Evolutionary conservation across 2,888 invertebrate genomes (phyloP).

Genomic region (Stenotaenia linearis): DNA sequence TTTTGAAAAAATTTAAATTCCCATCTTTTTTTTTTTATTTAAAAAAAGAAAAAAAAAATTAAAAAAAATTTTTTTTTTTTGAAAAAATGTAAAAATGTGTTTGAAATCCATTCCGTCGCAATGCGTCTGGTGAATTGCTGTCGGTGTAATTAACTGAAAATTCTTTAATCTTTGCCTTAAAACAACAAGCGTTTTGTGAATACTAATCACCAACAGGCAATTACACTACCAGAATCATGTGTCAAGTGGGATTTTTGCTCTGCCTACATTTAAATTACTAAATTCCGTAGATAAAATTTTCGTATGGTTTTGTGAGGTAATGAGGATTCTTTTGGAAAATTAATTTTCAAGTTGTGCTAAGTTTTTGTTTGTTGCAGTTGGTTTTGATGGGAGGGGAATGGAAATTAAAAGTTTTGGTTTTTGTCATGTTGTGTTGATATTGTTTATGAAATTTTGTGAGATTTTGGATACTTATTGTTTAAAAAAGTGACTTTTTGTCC

Average conservation of each 20-base stretch:
- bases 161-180: conserved; percentile 19
- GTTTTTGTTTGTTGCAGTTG: too few species aligned
- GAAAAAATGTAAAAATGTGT: background rate
- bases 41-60: too few species aligned
- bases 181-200: conserved; percentile 15
- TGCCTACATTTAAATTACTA: background rate
- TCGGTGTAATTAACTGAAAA: conserved; percentile 12
- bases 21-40: too few species aligned
- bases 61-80: too few species aligned
- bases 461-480: too few species aligned
- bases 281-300: background rate
- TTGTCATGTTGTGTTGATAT: too few species aligned
- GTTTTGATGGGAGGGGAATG: too few species aligned
- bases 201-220: conserved; percentile 14
- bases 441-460: too few species aligned
- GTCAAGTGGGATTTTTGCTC: conserved; percentile 3
- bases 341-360: too few species aligned
- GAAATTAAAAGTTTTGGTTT: too few species aligned
- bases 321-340: too few species aligned
- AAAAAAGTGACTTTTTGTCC: too few species aligned
- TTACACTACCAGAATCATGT: background rate
- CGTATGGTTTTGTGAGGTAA: background rate
- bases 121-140: conserved; percentile 7
- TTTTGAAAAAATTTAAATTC: background rate
- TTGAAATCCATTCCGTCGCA: conserved; percentile 1